A percentile compares a stretch with the other conserved stretches of the same genome.
phyloP scores from a whole-genome alignment of 2,888 invertebrate genomes.

The Allygus modestus region DNA sequence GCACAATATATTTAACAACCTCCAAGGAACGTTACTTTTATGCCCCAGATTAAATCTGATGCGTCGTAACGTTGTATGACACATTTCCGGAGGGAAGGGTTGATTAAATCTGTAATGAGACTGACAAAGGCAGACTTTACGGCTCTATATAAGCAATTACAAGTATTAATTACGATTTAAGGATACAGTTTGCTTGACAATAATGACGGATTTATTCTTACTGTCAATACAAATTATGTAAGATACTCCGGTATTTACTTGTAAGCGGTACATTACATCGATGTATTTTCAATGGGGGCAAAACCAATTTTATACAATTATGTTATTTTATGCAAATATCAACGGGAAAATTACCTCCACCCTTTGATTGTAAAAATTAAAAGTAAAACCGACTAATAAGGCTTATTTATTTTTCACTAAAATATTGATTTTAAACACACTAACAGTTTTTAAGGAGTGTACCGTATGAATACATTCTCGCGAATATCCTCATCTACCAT shows the following conservation, averaged over 20 bases:
- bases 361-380: no score
- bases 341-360: no score
- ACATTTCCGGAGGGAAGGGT: background rate
- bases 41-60: slow-evolving; percentile 46
- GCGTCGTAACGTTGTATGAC: slow-evolving; percentile 37
- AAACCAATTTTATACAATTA: no score
- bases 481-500: background rate
- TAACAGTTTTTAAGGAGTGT: background rate
- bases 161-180: background rate
- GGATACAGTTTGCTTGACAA: background rate
- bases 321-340: no score
- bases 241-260: no score
- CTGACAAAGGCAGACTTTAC: background rate
- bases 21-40: slow-evolving; percentile 42
- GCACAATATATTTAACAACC: slow-evolving; percentile 51
- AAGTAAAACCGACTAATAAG: no score
- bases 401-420: no score
- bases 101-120: slow-evolving; percentile 45
- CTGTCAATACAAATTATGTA: no score
- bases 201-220: background rate
- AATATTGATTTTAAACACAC: no score
- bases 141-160: background rate
- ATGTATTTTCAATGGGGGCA: no score
- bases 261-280: no score
- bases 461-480: background rate